These are phyloP conservation scores for Cheilosia vulpina DNA, from an alignment of 2,888 invertebrate species.

Conservation along the genomic window DNA sequence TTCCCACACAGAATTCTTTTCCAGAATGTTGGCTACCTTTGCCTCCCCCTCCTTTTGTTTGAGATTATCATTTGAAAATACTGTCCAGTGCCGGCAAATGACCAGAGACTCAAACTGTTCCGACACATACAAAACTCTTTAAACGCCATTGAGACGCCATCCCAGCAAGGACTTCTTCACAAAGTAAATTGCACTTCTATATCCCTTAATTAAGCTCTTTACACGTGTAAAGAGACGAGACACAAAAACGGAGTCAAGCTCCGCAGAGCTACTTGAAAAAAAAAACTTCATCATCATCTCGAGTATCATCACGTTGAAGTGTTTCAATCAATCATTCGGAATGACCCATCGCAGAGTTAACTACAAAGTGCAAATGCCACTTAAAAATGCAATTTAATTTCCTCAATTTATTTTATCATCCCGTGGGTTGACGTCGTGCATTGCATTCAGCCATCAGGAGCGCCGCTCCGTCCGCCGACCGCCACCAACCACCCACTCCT, in stretches of 20 bases:
- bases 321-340: conserved; percentile 72
- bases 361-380: conserved; percentile 73
- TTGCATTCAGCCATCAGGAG: neutral
- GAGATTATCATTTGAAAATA: too few relatives aligned
- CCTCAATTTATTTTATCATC: conserved; percentile 75
- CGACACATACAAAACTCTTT: too few relatives aligned
- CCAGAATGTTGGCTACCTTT: too few relatives aligned
- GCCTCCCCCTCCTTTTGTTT: too few relatives aligned
- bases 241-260: neutral
- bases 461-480: neutral
- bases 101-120: too few relatives aligned
- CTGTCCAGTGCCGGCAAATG: too few relatives aligned
- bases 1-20: too few relatives aligned
- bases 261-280: conserved; percentile 38
- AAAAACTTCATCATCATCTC: conserved; percentile 58
- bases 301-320: conserved; percentile 62
- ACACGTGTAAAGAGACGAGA: neutral
- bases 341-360: conserved; percentile 71
- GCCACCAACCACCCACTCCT: conserved; percentile 27
- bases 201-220: conserved; percentile 27
- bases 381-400: conserved; percentile 76
- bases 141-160: too few relatives aligned
- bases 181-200: neutral
- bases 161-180: neutral
- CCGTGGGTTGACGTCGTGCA: conserved; percentile 55